Percentiles rank a stretch among this genome's conserved stretches.
Evolutionary conservation across 1,140 invertebrate genomes (phyloP).

Genomic region (Drosophila miranda): DNA sequence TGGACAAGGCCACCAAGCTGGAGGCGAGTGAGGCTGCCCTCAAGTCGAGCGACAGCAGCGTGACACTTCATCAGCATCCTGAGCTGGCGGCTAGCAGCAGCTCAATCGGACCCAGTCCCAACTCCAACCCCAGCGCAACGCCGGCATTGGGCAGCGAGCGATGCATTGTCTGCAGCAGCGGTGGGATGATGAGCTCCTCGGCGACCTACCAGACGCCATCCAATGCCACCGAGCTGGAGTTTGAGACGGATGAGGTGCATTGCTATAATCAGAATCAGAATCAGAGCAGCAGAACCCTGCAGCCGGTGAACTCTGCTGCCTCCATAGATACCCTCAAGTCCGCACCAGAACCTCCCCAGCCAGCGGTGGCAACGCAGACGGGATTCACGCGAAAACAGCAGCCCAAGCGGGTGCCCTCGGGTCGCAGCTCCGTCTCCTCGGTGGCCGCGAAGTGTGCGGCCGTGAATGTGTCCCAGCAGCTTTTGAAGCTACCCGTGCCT

Average conservation of each 20-base stretch:
- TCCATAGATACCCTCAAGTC: constrained; percentile 75
- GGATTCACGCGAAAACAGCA: constrained; percentile 55
- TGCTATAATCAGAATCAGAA: constrained; percentile 62
- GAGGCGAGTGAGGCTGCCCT: constrained; percentile 61
- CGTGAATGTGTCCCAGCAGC: constrained; percentile 68
- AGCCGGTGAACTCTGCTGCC: constrained; percentile 63
- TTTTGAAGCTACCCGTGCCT: constrained; percentile 71
- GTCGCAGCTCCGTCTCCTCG: constrained; percentile 73
- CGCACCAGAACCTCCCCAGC: constrained; percentile 38
- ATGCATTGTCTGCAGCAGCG: constrained; percentile 83
- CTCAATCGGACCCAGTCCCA: constrained; percentile 18
- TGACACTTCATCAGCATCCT: constrained; percentile 48
- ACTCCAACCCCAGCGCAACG: neutral
- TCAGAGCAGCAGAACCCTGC: constrained; percentile 35
- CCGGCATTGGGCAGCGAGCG: constrained; percentile 82
- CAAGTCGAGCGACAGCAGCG: constrained; percentile 62
- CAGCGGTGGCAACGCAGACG: constrained; percentile 18
- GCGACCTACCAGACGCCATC: constrained; percentile 85
- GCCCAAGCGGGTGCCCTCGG: constrained; percentile 65
- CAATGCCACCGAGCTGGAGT: constrained; percentile 87
- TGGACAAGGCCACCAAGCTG: constrained; percentile 83
- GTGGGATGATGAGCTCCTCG: constrained; percentile 64
- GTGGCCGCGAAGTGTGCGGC: constrained; percentile 77
- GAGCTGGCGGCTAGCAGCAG: constrained; percentile 58
- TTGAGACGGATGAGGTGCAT: constrained; percentile 84